Percentiles rank a stretch among this genome's conserved stretches.
phyloP scores from a whole-genome alignment of 2,113 vertebrate genomes.

The Macaca mulatta region DNA sequence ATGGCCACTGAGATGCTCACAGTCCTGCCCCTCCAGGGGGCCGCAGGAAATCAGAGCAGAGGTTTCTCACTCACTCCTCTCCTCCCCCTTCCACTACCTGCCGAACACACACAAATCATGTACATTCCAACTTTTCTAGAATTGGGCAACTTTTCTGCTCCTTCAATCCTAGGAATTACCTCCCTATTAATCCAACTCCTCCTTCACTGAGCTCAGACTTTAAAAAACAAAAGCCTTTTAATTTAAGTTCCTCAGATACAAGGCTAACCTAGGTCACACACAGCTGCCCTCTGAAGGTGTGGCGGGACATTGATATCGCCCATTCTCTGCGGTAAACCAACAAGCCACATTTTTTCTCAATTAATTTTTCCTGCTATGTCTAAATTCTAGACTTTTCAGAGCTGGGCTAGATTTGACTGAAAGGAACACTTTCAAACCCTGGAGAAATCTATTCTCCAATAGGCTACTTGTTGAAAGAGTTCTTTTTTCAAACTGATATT shows the following conservation, averaged over 20 bases:
- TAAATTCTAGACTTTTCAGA: constrained; percentile 30
- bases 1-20: not conserved
- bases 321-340: not conserved
- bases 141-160: not conserved
- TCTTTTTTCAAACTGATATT: not conserved
- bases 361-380: not conserved
- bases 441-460: not conserved
- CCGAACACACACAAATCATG: not conserved
- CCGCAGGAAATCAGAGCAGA: not conserved
- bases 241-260: not conserved
- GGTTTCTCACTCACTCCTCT: too few species aligned
- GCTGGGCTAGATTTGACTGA: not conserved
- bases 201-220: not conserved
- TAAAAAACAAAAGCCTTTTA: not conserved
- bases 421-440: not conserved
- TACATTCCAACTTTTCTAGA: not conserved
- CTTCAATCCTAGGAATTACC: not conserved
- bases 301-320: too few species aligned
- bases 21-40: not conserved
- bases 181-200: not conserved
- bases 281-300: not conserved
- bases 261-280: not conserved
- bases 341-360: not conserved
- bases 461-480: not conserved
- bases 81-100: too few species aligned